Evolutionary conservation across 2,888 invertebrate species (phyloP).

Genomic region (Vesta saturnalis): DNA sequence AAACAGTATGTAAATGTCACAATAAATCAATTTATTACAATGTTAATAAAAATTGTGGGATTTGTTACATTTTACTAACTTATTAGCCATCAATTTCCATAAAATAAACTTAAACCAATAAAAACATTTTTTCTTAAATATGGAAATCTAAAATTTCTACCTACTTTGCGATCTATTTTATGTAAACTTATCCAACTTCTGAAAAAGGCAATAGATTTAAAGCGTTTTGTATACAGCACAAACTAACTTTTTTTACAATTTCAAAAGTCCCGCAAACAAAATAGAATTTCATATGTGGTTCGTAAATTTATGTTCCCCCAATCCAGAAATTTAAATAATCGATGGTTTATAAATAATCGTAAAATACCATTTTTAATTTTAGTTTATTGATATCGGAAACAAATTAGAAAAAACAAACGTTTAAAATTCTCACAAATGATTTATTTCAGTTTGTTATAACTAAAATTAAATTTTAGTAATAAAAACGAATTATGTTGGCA

Average conservation of each 20-base stretch:
- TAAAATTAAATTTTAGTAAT: conserved; percentile 1
- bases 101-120: too few relatives aligned
- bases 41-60: too few relatives aligned
- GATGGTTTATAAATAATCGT: conserved; percentile 1
- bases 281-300: not conserved
- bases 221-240: too few relatives aligned
- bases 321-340: not conserved
- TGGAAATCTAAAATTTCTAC: too few relatives aligned
- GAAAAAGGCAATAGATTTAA: too few relatives aligned
- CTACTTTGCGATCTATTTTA: not conserved
- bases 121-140: too few relatives aligned
- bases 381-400: not conserved
- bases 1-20: too few relatives aligned
- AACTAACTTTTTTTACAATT: not conserved
- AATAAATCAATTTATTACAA: too few relatives aligned
- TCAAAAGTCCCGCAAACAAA: not conserved
- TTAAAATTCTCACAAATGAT: not conserved
- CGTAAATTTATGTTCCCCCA: not conserved
- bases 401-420: not conserved
- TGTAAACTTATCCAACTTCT: too few relatives aligned
- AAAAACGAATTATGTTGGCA: not conserved
- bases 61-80: too few relatives aligned
- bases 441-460: not conserved
- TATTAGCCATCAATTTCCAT: too few relatives aligned
- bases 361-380: not conserved